Evolutionary conservation across 2,888 invertebrate genomes (phyloP).

Genomic region (Quadroppia sp.): DNA sequence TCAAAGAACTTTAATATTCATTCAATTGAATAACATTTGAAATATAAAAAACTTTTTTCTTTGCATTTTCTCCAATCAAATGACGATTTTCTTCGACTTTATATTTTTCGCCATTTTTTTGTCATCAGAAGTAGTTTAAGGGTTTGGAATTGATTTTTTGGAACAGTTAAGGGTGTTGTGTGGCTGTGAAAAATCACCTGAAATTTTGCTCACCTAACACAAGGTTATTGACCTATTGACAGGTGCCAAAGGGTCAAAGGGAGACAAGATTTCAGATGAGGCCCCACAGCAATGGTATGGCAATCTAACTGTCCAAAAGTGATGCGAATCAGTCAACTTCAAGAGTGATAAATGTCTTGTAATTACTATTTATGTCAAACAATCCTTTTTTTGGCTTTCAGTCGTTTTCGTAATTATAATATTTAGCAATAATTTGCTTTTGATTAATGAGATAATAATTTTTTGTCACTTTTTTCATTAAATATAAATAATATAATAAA

Average conservation of each 20-base stretch:
- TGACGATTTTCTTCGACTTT: no score
- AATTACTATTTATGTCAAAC: no score
- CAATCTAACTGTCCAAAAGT: neutral
- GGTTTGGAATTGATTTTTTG: no score
- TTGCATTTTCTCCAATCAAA: no score
- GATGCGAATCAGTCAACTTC: no score
- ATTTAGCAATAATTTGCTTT: neutral
- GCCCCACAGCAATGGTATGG: neutral
- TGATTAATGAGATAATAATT: constrained; percentile 11
- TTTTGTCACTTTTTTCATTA: neutral
- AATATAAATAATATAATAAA: neutral
- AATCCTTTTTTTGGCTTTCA: neutral
- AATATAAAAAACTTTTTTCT: no score
- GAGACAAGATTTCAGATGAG: constrained; percentile 35
- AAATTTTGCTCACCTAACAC: constrained; percentile 31
- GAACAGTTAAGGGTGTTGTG: neutral
- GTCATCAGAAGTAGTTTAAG: no score
- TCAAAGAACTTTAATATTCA: no score
- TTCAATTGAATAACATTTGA: no score
- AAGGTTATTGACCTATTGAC: constrained; percentile 27
- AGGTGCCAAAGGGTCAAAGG: constrained; percentile 12
- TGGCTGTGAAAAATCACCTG: constrained; percentile 26
- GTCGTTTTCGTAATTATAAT: neutral
- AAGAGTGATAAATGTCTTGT: no score
- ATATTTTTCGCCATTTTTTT: no score